Evolutionary conservation across 2,113 vertebrate species (phyloP), one percentile per base, ranked within the genome.

Genomic region (Hippocampus zosterae): DNA sequence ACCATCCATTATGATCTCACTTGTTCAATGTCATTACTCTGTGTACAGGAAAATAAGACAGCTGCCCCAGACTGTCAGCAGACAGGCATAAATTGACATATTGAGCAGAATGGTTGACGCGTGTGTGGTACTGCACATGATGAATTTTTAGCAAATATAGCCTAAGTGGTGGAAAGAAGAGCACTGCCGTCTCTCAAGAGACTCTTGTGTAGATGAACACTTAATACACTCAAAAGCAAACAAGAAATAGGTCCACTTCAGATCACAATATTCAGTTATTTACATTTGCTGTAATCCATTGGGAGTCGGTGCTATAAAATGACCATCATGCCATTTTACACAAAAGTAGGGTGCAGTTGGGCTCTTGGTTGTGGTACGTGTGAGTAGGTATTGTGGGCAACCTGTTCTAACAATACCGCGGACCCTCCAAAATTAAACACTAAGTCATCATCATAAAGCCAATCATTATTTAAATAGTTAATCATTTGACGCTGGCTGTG

Each of bases 171-270:
- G 73, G 72, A 71, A 71, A 84, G 59, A 84, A 81, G 72, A 74
- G 78, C 77, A 70, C 67, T 76, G 70, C 70, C 80, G 67, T 80
- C 74, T 60, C 46, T 76, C 72, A 75, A 85, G 72, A 81, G 65
- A 77, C 75, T 81, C 81, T 80, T 69, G 62, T 41, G 76, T 62
- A 81, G 69, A 87, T 77, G 79, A 73, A 80, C 78, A 76, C 72
- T 88, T 77, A 81, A 75, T 86, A 64, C 71, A 73, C 46, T 69
- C 8, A 23, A 80, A 81, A 69, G 75, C 68, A 61, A 50, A 50
- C 72, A 59, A 72, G 81, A 75, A 70, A 67, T 68, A 80, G 67
- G 44, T 81, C 71, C 72, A 77, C 60, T 83, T 84, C 72, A 77
- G 69, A 74, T 69, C 73, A 60, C 67, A 65, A 56, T 66, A 29